Base-by-base conservation (phyloP, 2,888 invertebrate species). In the Coremacera marginata region DNA sequence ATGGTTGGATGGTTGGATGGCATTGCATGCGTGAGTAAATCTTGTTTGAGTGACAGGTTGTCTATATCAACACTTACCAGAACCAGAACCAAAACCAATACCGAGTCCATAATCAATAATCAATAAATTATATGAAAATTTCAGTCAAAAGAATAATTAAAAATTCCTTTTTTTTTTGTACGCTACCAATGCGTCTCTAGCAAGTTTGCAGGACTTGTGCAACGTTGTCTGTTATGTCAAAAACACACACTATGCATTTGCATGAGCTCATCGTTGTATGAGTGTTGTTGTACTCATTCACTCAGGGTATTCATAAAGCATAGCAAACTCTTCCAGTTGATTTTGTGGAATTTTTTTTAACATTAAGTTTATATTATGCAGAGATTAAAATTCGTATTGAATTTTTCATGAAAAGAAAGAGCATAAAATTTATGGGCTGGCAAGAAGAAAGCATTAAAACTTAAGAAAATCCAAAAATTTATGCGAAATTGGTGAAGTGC, bases 111-210 rank as follows among this genome's bases (percentile, higher is more conserved):
- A 55, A 68, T 75, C 75, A 75, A 75, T 75, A 75, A 67, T 75
- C 67, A 75, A 75, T 75, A 75, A 57, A 49, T 27, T 62, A 62
- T 62, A 62, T 49, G 44, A 75, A 72, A 72, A 73, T 76, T 76
- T 76, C 78, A 76, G 70, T 78, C 78, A 73, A 78, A 72, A 49
- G 70, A 75, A 73, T 78, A 52, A 76, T 78, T 76, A 76, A 76
- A 78, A 76, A 78, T 78, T 76, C 78, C 76, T 57, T 71, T 77
- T 78, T 72, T 72, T 57, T 78, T 72, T 72, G 34, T 16, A 16
- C 37, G n/a, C 44, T 27, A 4, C 25, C 25, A n/a, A 14, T 55
- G 16, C 34, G 37, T 34, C 65, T 65, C 55, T 19, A 31, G 60
- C 71, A 71, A 57, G 57, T 25, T 57, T 51, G 55, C 34, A 51